Base-by-base conservation (phyloP, 2,888 invertebrate species). In the Trichacis sp. region DNA sequence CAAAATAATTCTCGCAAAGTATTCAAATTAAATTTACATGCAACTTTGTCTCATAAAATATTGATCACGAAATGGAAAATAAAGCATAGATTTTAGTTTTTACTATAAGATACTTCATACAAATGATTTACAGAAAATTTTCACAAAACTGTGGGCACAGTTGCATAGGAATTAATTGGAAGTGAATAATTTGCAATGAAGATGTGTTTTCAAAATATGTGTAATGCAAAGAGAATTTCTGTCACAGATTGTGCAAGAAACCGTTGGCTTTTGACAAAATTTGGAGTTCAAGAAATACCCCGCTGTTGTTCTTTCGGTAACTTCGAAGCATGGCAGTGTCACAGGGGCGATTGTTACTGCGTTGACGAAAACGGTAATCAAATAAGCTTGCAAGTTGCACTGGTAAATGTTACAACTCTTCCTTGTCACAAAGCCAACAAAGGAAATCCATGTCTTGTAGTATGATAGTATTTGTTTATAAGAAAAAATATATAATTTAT, bases 241-340 rank as follows among this genome's bases (percentile, higher is more conserved):
- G 63, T 82, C 83, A 12, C 80, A 92, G 91, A 90, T 79, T 92
- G 91, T 75, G 90, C 90, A 0, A 81, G 88, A 75, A 88, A 90
- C 0, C 77, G 84, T 1, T 71, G 83, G 17, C 55, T 88, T 6
- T 83, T 90, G 80, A 74, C 77, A 0, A 77, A 82, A 46, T 72
- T 77, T 14, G 65, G 81, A 45, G 84, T 85, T 0, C 70, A 74
- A 1, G 87, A 87, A 67, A 79, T 85, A 46, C 91, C 91, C 0
- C 79, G 85, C 0, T 92, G 92, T 74, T 88, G 88, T 70, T 73
- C 77, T 5, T 90, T 90, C 77, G 92, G 92, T 11, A 91, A 89
- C 77, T 92, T 89, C 76, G 83, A 88, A 50, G 73, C 75, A 2
- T 84, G 89, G 47, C 91, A 91, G 74, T 91, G 90, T 74, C 86